Evolutionary conservation across 1,140 invertebrate species (phyloP).

Genomic region (Charaxes varanes): DNA sequence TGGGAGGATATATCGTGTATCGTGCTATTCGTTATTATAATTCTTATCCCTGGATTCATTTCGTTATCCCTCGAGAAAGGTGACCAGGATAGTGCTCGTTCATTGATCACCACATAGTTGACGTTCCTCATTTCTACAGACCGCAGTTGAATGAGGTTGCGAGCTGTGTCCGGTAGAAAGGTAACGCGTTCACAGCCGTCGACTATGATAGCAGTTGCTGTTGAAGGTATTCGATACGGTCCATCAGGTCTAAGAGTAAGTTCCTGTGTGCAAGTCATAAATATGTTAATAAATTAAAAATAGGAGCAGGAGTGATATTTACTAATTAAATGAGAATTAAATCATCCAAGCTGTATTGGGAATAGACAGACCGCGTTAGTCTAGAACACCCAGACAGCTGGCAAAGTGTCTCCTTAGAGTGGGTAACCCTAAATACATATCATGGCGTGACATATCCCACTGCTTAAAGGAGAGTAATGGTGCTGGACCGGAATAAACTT

Average conservation of each 20-base stretch:
- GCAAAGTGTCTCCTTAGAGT: too few relatives aligned
- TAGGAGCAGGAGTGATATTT: too few relatives aligned
- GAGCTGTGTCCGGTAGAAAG: slow-evolving; percentile 66
- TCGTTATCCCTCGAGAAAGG: slow-evolving; percentile 39
- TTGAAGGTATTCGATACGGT: slow-evolving; percentile 69
- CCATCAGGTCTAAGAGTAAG: slow-evolving; percentile 76
- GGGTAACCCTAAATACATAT: too few relatives aligned
- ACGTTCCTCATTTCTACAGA: slow-evolving; percentile 47
- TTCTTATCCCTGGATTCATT: slow-evolving; percentile 52
- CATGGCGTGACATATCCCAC: too few relatives aligned
- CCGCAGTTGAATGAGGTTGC: slow-evolving; percentile 48
- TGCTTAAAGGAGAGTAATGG: too few relatives aligned
- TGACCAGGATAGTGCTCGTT: slow-evolving; percentile 54
- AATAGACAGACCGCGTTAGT: too few relatives aligned
- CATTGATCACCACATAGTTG: slow-evolving; percentile 43
- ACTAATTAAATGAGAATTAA: too few relatives aligned
- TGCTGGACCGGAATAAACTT: too few relatives aligned
- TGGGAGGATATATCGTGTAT: slow-evolving; percentile 79
- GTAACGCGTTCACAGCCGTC: slow-evolving; percentile 72
- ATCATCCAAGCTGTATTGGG: too few relatives aligned
- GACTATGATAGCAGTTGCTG: slow-evolving; percentile 72
- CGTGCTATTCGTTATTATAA: slow-evolving; percentile 56
- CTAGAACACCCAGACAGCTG: too few relatives aligned
- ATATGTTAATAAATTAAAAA: too few relatives aligned
- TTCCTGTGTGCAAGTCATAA: too few relatives aligned